Evolutionary conservation across 2,888 invertebrate species (phyloP).

Genomic region (Zele albiditarsus): DNA sequence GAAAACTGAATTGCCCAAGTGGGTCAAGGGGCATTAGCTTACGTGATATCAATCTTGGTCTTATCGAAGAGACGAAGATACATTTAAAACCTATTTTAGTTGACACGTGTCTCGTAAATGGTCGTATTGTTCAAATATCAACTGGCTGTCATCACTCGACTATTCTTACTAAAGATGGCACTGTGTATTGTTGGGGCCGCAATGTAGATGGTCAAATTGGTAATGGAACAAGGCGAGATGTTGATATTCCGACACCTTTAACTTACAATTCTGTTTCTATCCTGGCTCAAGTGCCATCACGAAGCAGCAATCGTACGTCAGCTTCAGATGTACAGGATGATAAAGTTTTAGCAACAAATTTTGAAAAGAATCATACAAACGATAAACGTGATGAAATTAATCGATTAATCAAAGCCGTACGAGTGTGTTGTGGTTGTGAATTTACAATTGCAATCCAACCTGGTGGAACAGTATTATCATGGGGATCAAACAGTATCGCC

Average conservation of each 20-base stretch:
- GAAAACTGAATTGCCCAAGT: slow-evolving; percentile 44
- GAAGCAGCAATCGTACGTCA: slow-evolving; percentile 48
- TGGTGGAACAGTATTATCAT: slow-evolving; percentile 81
- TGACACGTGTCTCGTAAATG: slow-evolving; percentile 78
- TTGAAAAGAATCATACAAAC: slow-evolving; percentile 46
- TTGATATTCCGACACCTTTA: slow-evolving; percentile 76
- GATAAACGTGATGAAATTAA: slow-evolving; percentile 55
- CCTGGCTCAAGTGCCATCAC: slow-evolving; percentile 61
- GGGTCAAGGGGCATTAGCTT: slow-evolving; percentile 48
- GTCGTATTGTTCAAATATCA: slow-evolving; percentile 77
- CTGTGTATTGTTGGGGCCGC: slow-evolving; percentile 89
- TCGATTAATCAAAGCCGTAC: slow-evolving; percentile 67
- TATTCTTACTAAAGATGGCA: slow-evolving; percentile 81
- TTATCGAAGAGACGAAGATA: slow-evolving; percentile 62
- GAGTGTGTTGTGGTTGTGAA: slow-evolving; percentile 83
- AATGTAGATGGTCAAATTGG: slow-evolving; percentile 94
- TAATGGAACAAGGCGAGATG: slow-evolving; percentile 79
- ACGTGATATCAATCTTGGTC: slow-evolving; percentile 51
- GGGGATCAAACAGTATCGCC: slow-evolving; percentile 83
- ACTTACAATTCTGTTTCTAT: slow-evolving; percentile 71
- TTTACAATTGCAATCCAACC: slow-evolving; percentile 81
- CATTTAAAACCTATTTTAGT: slow-evolving; percentile 79
- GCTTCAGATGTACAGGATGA: neutral
- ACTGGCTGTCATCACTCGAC: slow-evolving; percentile 91
- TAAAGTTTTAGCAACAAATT: slow-evolving; percentile 43